Evolutionary conservation across 2,113 vertebrate species (phyloP).

Genomic region (Dolichallabes microphthalmus): DNA sequence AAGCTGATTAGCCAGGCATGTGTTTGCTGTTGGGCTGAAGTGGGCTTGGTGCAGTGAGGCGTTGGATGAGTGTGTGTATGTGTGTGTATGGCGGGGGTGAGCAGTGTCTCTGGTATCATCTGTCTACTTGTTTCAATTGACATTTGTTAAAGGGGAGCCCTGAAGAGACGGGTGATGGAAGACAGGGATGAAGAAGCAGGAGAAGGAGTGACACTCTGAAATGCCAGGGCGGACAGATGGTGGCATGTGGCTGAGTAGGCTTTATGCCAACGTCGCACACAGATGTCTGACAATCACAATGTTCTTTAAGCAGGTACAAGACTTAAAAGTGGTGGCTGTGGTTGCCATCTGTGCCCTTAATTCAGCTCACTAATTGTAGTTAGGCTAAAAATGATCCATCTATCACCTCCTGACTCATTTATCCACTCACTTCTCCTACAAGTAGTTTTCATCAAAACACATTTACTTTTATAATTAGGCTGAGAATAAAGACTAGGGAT

Average conservation of each 20-base stretch:
- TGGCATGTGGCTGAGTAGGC: constrained; percentile 71
- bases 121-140: constrained; percentile 57
- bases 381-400: background rate
- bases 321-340: background rate
- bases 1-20: constrained; percentile 92
- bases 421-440: background rate
- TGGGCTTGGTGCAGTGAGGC: constrained; percentile 43
- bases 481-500: constrained; percentile 30
- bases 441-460: constrained; percentile 1
- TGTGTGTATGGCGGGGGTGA: constrained; percentile 30
- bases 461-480: constrained; percentile 38
- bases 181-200: constrained; percentile 53
- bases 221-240: constrained; percentile 78
- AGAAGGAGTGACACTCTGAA: constrained; percentile 41
- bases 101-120: constrained; percentile 47
- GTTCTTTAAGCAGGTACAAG: constrained; percentile 35
- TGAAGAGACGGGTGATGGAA: constrained; percentile 55
- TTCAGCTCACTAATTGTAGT: background rate
- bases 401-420: background rate
- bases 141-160: constrained; percentile 53
- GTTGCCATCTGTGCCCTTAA: constrained; percentile 13
- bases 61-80: constrained; percentile 29
- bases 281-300: constrained; percentile 77
- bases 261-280: constrained; percentile 80
- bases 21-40: constrained; percentile 83